These are phyloP conservation scores for Xenotilapia leptura DNA, from an alignment of 2,113 vertebrate genomes.

Conservation along the genomic window DNA sequence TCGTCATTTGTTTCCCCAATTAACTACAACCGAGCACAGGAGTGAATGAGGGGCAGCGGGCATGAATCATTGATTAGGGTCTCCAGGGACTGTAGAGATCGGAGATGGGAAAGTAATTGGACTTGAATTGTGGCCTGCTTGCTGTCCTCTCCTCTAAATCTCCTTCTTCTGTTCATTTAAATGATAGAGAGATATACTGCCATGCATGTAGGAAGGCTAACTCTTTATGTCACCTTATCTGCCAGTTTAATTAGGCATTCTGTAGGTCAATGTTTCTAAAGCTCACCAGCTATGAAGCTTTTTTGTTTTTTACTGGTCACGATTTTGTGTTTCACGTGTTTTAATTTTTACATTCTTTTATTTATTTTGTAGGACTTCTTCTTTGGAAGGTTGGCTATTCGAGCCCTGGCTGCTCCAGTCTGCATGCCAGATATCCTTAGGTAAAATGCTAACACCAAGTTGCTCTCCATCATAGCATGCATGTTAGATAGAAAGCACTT, in stretches of 20 bases:
- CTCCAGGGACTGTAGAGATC: neutral
- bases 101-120: neutral
- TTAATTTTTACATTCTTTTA: neutral
- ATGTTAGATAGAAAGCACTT: neutral
- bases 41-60: neutral
- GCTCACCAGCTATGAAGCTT: neutral
- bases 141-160: neutral
- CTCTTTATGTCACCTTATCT: neutral
- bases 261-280: neutral
- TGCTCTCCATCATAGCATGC: neutral
- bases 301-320: neutral
- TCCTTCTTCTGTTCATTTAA: neutral
- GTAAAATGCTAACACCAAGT: neutral
- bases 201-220: too few relatives aligned
- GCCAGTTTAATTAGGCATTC: neutral
- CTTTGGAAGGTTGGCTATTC: neutral
- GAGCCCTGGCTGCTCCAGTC: neutral
- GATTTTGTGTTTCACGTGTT: neutral
- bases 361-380: neutral
- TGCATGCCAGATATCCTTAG: neutral
- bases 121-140: neutral
- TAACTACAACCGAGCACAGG: neutral
- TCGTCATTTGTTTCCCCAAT: neutral
- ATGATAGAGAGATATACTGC: neutral
- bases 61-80: constrained; percentile 11